Conservation (phyloP, 2,797 vertebrate genomes). For the Melanotaenia maccullochi region DNA sequence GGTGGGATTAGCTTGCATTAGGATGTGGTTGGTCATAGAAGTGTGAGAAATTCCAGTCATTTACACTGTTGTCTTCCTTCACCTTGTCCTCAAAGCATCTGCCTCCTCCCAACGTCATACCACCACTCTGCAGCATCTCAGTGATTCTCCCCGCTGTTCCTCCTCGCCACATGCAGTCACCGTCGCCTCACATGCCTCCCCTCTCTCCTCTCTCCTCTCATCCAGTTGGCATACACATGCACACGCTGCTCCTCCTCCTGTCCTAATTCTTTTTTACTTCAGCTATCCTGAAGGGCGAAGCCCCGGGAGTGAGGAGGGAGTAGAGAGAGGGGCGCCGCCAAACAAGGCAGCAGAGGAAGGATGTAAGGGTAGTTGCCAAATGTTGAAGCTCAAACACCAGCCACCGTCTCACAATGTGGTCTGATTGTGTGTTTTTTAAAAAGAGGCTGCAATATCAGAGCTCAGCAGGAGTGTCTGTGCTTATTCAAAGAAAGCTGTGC, state of each 20-base stretch:
- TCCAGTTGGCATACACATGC: slow-evolving; percentile 29
- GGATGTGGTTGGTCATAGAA: slow-evolving; percentile 53
- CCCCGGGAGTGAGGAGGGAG: not conserved
- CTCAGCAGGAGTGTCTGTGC: slow-evolving; percentile 27
- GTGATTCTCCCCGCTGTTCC: slow-evolving; percentile 30
- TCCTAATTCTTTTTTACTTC: slow-evolving; percentile 73
- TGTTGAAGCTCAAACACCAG: slow-evolving; percentile 22
- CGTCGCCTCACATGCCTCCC: not conserved
- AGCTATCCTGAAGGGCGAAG: slow-evolving; percentile 66
- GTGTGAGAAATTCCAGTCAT: slow-evolving; percentile 44
- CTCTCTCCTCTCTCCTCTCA: slow-evolving; percentile 16
- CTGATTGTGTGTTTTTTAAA: slow-evolving; percentile 10
- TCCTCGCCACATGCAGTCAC: slow-evolving; percentile 32
- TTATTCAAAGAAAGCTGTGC: slow-evolving; percentile 30
- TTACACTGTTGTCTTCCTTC: slow-evolving; percentile 39
- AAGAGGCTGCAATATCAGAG: slow-evolving; percentile 22
- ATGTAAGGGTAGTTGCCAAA: slow-evolving; percentile 21
- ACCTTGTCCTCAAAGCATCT: slow-evolving; percentile 45
- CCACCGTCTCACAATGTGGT: slow-evolving; percentile 24
- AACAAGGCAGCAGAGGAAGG: slow-evolving; percentile 4
- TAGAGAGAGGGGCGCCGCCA: not conserved
- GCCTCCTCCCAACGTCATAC: slow-evolving; percentile 19
- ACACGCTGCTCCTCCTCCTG: slow-evolving; percentile 59
- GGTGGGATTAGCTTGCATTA: slow-evolving; percentile 69
- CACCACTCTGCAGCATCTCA: slow-evolving; percentile 44